Base-by-base conservation (phyloP, 2,113 vertebrate genomes). In the Pungitius pungitius region DNA sequence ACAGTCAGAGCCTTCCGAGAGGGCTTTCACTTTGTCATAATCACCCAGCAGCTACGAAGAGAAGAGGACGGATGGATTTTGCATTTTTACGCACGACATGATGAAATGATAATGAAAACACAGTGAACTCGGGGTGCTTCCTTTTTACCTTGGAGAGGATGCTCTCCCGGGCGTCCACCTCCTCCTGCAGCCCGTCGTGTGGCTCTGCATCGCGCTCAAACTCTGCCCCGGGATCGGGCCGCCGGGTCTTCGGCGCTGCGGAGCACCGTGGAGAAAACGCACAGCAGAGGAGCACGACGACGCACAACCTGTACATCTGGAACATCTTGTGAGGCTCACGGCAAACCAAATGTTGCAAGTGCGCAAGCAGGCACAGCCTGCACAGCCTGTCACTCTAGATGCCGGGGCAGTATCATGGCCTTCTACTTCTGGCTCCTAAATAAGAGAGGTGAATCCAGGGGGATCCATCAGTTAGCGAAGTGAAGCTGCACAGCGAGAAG, bases 11-110 rank as follows among this genome's bases (percentile, higher is more conserved):
- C 97, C 97, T 91, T 99, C 96, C 0, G 97, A 96, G 83, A 98
- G 94, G 0, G 96, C 96, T 93, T 97, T 97, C 89, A 98, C 96
- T 92, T 96, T 98, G 94, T 98, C 96, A 85, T 97, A 97, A 94
- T 98, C 98, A 87, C 95, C 96, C 93, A 99, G 91, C 84, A 99
- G 87, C 97, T 99, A 91, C 84, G 89, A 91, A 92, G 85, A 84
- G 77, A 92, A 93, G 86, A 91, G 87, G 73, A 92, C 69, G 87
- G n/a, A 89, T 73, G 82, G 63, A 56, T 89, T 89, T 89, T 89
- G 75, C 78, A 90, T 51, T 42, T 72, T 47, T 62, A 54, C 37
- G 58, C 61, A 84, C 35, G 61, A 52, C 67, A 58, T 60, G 1
- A 57, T 71, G 18, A 64, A 59, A 72, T 67, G 56, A 65, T 42